Conservation (phyloP, 53 echinoderm and acorn worm species). For the Actinopyga echinites region DNA sequence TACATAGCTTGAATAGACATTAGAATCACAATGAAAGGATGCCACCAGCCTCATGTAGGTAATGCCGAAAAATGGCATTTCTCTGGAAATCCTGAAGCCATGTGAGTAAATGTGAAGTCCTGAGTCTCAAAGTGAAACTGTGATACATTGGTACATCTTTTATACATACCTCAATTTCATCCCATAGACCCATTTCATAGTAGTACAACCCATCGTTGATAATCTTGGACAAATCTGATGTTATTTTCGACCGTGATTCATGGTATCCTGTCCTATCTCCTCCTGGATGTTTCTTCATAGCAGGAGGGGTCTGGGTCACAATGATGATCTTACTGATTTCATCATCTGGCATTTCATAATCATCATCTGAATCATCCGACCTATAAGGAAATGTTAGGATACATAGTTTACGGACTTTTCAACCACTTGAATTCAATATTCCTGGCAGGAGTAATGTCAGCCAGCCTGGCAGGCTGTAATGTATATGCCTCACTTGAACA, state of each 20-base stretch:
- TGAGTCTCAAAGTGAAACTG: neutral
- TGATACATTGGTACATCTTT: neutral
- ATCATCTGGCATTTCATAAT: constrained; percentile 86
- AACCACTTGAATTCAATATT: neutral
- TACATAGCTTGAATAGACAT: too few relatives aligned
- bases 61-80: too few relatives aligned
- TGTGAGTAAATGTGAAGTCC: too few relatives aligned
- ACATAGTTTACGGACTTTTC: too few relatives aligned
- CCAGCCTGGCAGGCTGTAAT: too few relatives aligned
- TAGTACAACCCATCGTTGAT: constrained; percentile 97
- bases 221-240: constrained; percentile 83
- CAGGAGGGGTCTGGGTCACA: constrained; percentile 95
- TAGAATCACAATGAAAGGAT: too few relatives aligned
- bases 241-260: constrained; percentile 87
- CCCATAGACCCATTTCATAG: constrained; percentile 95
- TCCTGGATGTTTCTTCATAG: constrained; percentile 90
- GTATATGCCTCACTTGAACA: too few relatives aligned
- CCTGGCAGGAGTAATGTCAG: too few relatives aligned
- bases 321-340: constrained; percentile 99
- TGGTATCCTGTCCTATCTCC: constrained; percentile 92
- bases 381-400: constrained; percentile 32
- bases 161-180: constrained; percentile 6
- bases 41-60: too few relatives aligned
- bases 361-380: constrained; percentile 92
- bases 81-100: too few relatives aligned